These are phyloP conservation scores for Calephelis perditalis DNA, from an alignment of 2,888 invertebrate genomes.

Conservation along the genomic window DNA sequence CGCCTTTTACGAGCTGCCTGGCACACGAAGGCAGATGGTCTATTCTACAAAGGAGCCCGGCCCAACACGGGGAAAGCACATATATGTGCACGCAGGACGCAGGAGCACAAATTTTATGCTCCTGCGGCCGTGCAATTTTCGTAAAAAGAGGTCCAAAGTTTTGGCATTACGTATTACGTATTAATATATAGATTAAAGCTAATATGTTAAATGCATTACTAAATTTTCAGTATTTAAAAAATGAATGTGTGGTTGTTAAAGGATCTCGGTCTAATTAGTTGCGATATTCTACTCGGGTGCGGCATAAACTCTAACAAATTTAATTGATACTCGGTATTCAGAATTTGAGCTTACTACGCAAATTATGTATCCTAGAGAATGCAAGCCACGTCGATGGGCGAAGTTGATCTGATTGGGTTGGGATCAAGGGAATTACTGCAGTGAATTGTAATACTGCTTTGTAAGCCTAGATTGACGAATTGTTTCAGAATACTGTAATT, in stretches of 20 bases:
- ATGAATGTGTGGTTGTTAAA: too few species aligned
- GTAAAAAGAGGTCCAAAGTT: too few species aligned
- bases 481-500: neutral
- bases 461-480: neutral
- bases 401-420: conserved; percentile 7
- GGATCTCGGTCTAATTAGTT: neutral
- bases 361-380: conserved; percentile 12
- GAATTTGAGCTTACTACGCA: conserved; percentile 2
- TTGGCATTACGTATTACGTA: too few species aligned
- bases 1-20: fast-evolving
- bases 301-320: neutral
- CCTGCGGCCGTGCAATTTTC: too few species aligned
- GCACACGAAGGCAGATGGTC: too few species aligned
- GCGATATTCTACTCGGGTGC: neutral
- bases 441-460: conserved; percentile 12
- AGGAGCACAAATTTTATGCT: too few species aligned
- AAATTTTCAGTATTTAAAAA: too few species aligned
- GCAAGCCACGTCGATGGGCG: conserved; percentile 7
- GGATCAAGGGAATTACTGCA: conserved; percentile 10
- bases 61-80: too few species aligned
- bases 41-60: too few species aligned
- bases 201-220: too few species aligned
- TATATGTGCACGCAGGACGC: too few species aligned
- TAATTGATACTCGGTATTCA: conserved; percentile 11
- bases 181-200: too few species aligned